A percentile compares a stretch with the other conserved stretches of the same genome.
Evolutionary conservation across 2,888 invertebrate genomes (phyloP).

Genomic region (Drosophila buzzatii): DNA sequence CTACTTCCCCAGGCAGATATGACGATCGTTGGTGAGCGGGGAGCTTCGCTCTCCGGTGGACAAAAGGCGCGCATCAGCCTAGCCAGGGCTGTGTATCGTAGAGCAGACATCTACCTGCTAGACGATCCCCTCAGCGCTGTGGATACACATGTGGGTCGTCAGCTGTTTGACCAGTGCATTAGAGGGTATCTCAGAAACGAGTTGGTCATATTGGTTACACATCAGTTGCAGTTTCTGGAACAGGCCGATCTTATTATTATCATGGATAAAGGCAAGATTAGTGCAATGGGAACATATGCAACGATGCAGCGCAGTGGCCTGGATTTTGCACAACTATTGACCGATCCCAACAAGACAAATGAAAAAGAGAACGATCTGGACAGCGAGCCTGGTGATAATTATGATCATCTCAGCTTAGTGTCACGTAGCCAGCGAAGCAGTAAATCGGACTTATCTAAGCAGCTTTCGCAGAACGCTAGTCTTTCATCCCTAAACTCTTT

Average conservation of each 20-base stretch:
- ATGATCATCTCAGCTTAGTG: conserved; percentile 42
- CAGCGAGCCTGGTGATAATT: conserved; percentile 50
- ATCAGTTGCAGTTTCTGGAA: conserved; percentile 92
- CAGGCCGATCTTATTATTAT: conserved; percentile 87
- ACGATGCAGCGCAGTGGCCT: conserved; percentile 90
- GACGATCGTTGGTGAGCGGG: conserved; percentile 91
- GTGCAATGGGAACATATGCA: conserved; percentile 88
- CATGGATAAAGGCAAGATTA: conserved; percentile 82
- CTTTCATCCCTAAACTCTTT: conserved; percentile 86
- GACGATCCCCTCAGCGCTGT: conserved; percentile 97
- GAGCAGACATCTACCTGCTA: conserved; percentile 93
- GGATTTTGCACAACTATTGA: conserved; percentile 91
- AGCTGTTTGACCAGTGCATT: conserved; percentile 90
- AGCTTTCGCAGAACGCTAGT: conserved; percentile 79
- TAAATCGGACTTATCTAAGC: conserved; percentile 64
- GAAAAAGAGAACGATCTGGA: conserved; percentile 70
- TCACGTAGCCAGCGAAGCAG: conserved; percentile 66
- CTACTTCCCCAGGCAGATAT: conserved; percentile 87
- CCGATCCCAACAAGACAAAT: conserved; percentile 85
- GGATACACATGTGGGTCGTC: conserved; percentile 94
- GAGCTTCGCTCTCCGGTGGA: conserved; percentile 93
- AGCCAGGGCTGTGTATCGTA: conserved; percentile 93
- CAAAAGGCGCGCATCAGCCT: conserved; percentile 95
- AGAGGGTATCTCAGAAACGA: conserved; percentile 87
- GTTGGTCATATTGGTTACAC: conserved; percentile 91